Conservation (phyloP, 2,113 vertebrate genomes). For the Xiphorhynchus elegans region DNA sequence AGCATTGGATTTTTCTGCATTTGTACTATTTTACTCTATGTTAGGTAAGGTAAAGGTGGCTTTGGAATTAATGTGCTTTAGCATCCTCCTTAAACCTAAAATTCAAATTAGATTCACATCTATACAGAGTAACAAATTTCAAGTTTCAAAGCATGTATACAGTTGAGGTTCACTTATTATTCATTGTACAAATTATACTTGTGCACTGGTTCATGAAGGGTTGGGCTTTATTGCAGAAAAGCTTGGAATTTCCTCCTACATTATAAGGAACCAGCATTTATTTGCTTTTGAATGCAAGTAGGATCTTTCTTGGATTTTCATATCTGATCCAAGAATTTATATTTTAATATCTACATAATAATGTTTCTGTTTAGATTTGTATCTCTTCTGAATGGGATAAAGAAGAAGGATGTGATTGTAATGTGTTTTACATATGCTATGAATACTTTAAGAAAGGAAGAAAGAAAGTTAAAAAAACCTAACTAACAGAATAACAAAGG, state of each 20-base stretch:
- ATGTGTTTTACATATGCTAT: background rate
- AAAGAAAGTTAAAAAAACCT: background rate
- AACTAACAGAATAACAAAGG: background rate
- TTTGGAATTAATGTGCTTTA: background rate
- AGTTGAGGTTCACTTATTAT: background rate
- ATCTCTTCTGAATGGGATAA: constrained; percentile 6
- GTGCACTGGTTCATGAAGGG: background rate
- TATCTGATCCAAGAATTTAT: background rate
- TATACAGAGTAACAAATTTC: background rate
- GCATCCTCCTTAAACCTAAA: background rate
- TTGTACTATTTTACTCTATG: background rate
- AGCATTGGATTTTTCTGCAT: background rate
- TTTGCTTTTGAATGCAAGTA: background rate
- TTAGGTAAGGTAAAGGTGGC: background rate
- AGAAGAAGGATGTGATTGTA: background rate
- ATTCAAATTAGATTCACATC: background rate
- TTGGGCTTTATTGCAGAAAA: background rate
- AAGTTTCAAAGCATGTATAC: background rate
- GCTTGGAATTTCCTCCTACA: background rate
- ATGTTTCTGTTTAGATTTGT: constrained; percentile 10
- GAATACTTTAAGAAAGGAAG: background rate
- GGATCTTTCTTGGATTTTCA: background rate
- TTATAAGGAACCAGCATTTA: background rate
- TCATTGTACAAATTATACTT: background rate
- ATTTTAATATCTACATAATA: constrained; percentile 20